These are phyloP conservation scores for Hylia prasina DNA, from an alignment of 2,113 vertebrate genomes.

Conservation along the genomic window DNA sequence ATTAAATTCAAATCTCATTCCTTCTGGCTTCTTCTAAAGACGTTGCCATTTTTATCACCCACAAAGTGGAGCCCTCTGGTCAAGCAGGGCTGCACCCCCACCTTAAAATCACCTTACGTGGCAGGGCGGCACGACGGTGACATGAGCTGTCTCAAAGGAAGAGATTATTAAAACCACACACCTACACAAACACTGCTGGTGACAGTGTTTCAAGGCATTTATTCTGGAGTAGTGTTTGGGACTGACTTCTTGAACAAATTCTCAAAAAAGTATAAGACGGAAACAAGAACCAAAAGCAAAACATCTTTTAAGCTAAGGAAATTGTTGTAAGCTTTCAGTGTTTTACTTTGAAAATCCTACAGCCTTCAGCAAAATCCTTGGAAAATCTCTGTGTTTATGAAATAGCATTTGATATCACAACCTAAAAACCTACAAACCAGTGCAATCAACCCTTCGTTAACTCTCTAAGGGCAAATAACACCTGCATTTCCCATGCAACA, in stretches of 20 bases:
- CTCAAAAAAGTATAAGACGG: neutral
- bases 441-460: neutral
- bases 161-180: neutral
- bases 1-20: neutral
- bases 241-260: constrained; percentile 22
- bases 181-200: neutral
- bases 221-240: neutral
- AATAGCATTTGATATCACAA: constrained; percentile 9
- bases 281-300: constrained; percentile 46
- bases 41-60: neutral
- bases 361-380: constrained; percentile 45
- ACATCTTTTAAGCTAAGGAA: constrained; percentile 46
- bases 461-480: constrained; percentile 8
- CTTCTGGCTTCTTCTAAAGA: neutral
- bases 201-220: neutral
- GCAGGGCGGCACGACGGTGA: neutral
- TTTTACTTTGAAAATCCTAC: constrained; percentile 60
- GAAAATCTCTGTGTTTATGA: constrained; percentile 41
- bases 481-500: constrained; percentile 13
- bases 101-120: neutral
- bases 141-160: neutral
- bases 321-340: constrained; percentile 43
- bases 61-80: neutral
- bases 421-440: constrained; percentile 18
- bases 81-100: neutral